Base-by-base conservation (phyloP, 2,797 vertebrate genomes). In the Champsocephalus esox region DNA sequence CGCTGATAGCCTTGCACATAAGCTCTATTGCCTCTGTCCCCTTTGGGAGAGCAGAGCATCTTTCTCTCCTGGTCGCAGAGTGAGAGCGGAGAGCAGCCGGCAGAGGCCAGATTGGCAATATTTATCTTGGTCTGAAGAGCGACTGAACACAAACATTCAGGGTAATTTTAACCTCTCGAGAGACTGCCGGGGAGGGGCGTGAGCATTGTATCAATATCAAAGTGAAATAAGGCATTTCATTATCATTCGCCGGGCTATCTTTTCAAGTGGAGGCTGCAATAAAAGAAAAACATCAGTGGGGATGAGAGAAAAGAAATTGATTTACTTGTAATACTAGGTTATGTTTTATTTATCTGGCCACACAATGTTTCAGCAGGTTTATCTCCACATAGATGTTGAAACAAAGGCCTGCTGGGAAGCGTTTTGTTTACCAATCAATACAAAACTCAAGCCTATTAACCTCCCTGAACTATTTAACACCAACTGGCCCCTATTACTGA, bases 401-500 rank as follows among this genome's bases (percentile, higher is more conserved):
- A 79, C 45, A 71, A 73, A 80, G 19, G 72, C 75, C 88, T 82
- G 70, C 34, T 90, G 88, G 90, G 88, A 91, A 89, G 92, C 88
- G 81, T 88, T 92, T 90, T 90, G 90, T 92, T 92, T 92, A 89
- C 90, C 86, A 91, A 93, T 96, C 95, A 92, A 95, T 96, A 93
- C 77, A 86, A 88, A 84, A 85, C 90, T 91, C 84, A 80, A 92
- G 88, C 92, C 88, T 90, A 93, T 95, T 95, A 95, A 88, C 92
- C 90, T 80, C 59, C 84, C 62, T 93, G 93, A 94, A 94, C 93
- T 94, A 86, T 93, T 94, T 94, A 94, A 93, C 92, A 93, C 85
- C 80, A 79, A 80, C 85, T 89, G 86, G 78, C 89, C 91, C 81
- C 87, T 69, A 93, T 93, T 92, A 92, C 92, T 90, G 88, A 83